These are phyloP conservation scores for Camponotus pennsylvanicus DNA, from an alignment of 1,140 invertebrate genomes.

Conservation along the genomic window DNA sequence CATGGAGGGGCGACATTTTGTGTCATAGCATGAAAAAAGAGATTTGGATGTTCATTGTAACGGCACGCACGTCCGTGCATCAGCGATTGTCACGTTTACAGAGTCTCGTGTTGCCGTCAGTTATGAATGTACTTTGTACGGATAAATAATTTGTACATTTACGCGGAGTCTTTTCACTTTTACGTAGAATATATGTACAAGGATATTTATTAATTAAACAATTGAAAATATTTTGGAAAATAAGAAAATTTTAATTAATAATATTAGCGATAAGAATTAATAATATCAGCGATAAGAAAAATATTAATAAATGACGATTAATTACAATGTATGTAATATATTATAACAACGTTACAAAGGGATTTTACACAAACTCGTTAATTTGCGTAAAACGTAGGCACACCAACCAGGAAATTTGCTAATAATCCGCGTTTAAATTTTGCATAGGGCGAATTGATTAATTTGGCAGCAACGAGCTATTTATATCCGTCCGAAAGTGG, in stretches of 20 bases:
- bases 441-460: conserved; percentile 35
- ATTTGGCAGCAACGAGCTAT: conserved; percentile 39
- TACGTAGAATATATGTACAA: neutral
- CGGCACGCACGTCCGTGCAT: conserved; percentile 70
- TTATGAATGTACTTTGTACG: conserved; percentile 10
- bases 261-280: too few species aligned
- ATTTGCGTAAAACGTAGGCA: conserved; percentile 14
- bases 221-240: neutral
- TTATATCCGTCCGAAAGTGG: conserved; percentile 33
- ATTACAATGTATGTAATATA: neutral
- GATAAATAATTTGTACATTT: neutral
- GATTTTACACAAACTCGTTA: conserved; percentile 10
- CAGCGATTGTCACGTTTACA: conserved; percentile 9
- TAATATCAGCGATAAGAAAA: neutral
- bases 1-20: conserved; percentile 43
- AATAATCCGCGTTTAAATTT: conserved; percentile 45
- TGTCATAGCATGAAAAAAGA: conserved; percentile 55
- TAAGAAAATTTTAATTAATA: neutral
- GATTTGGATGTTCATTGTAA: conserved; percentile 76
- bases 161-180: neutral
- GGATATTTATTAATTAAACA: neutral
- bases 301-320: neutral
- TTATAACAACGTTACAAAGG: neutral
- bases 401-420: conserved; percentile 19
- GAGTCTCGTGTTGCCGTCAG: neutral